These are phyloP conservation scores for Terrapene triunguis DNA, from an alignment of 2,113 vertebrate genomes.

Conservation along the genomic window DNA sequence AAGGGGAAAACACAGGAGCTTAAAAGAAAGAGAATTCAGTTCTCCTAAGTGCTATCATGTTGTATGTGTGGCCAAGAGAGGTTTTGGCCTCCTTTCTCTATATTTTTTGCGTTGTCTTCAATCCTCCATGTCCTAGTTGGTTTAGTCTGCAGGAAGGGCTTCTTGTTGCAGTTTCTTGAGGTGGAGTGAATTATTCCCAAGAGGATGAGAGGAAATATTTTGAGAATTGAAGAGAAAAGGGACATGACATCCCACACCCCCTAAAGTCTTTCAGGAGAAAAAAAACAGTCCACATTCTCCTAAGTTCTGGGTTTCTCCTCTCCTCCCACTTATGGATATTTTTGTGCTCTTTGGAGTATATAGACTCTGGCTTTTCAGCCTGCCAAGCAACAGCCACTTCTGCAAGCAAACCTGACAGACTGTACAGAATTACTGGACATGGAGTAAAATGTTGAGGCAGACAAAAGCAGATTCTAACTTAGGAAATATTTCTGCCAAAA, in stretches of 20 bases:
- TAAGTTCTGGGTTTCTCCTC: neutral
- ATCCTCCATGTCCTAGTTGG: neutral
- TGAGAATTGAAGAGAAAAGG: neutral
- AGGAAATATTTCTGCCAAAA: constrained; percentile 30
- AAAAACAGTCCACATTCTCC: constrained; percentile 28
- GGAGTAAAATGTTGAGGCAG: neutral
- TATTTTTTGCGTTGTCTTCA: neutral
- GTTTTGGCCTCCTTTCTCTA: neutral
- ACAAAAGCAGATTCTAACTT: neutral
- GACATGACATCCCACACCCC: neutral
- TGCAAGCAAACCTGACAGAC: neutral
- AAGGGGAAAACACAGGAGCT: neutral
- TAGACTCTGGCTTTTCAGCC: neutral
- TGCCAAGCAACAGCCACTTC: neutral
- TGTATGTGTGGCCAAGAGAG: neutral
- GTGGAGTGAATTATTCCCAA: neutral
- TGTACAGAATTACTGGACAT: neutral
- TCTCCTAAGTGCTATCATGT: neutral
- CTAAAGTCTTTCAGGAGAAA: neutral
- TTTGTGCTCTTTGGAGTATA: neutral
- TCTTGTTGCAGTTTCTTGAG: neutral
- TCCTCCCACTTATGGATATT: neutral
- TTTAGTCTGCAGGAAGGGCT: neutral
- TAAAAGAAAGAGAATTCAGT: neutral
- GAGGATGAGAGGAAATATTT: neutral